These are phyloP conservation scores for Neosalanx taihuensis DNA, from an alignment of 2,797 vertebrate genomes.

Conservation along the genomic window DNA sequence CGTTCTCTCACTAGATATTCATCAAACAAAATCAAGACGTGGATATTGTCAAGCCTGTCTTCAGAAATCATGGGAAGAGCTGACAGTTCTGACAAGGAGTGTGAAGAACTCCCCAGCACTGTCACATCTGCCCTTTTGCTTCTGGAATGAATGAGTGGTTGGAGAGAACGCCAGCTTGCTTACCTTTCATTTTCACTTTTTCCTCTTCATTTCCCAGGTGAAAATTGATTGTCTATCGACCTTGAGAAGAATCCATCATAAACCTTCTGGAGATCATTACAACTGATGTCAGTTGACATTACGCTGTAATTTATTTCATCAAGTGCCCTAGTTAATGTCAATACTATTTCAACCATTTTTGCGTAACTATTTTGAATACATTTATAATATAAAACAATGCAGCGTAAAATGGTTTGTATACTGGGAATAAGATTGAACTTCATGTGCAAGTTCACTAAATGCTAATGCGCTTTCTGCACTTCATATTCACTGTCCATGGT, in stretches of 20 bases:
- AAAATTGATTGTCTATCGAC: conserved; percentile 42
- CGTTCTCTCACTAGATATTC: conserved; percentile 35
- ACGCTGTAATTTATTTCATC: conserved; percentile 14
- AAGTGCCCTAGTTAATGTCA: conserved; percentile 8
- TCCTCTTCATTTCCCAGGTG: conserved; percentile 40
- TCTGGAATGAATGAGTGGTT: conserved; percentile 59
- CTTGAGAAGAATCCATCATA: conserved; percentile 25
- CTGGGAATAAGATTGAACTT: conserved; percentile 7
- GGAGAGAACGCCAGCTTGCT: conserved; percentile 34
- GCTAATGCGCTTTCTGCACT: not conserved
- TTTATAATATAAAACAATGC: conserved; percentile 6
- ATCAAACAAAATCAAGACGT: conserved; percentile 66
- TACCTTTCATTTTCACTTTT: conserved; percentile 52
- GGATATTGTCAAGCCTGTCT: conserved; percentile 59
- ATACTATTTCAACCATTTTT: not conserved
- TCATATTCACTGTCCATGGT: conserved; percentile 8
- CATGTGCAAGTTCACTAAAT: conserved; percentile 25
- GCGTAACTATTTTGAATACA: not conserved
- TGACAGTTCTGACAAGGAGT: conserved; percentile 66
- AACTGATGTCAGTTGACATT: conserved; percentile 10
- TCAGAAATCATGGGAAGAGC: conserved; percentile 55
- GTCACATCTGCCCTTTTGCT: conserved; percentile 68
- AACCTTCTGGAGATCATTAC: conserved; percentile 22
- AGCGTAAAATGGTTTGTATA: not conserved
- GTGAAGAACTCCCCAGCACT: conserved; percentile 63